phyloP scores from a whole-genome alignment of 1,140 invertebrate species.

The Metaphire vulgaris region DNA sequence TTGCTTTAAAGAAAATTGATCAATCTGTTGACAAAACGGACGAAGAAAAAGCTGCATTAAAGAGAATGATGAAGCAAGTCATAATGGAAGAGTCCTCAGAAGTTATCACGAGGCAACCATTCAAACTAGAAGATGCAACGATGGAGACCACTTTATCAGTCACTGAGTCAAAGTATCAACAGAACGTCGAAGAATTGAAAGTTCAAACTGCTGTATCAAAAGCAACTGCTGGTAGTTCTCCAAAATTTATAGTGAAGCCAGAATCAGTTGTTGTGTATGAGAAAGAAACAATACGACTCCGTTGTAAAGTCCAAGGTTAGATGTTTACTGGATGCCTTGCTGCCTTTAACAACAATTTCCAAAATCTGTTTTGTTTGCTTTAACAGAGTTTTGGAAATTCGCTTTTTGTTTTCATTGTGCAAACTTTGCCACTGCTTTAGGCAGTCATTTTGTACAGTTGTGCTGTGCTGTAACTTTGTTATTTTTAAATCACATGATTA shows the following conservation, averaged over 20 bases:
- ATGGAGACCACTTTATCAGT: background rate
- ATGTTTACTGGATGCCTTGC: no score
- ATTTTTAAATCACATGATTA: no score
- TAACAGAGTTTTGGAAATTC: no score
- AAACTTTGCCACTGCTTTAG: no score
- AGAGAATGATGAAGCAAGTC: background rate
- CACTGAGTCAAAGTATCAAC: no score
- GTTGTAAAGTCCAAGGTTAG: conserved; percentile 22
- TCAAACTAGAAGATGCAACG: background rate
- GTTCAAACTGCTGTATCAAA: background rate
- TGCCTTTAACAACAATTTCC: no score
- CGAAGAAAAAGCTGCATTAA: background rate
- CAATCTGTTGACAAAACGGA: background rate
- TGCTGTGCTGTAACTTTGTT: no score
- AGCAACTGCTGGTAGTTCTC: background rate
- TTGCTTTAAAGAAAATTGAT: background rate
- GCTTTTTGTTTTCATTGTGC: no score
- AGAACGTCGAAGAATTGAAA: no score
- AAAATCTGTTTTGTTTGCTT: no score
- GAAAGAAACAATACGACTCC: conserved; percentile 16
- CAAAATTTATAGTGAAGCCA: conserved; percentile 2
- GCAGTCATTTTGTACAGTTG: no score
- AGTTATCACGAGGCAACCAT: background rate
- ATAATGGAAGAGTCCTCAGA: background rate
- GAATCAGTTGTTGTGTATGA: conserved; percentile 11